Evolutionary conservation across 1,140 invertebrate genomes (phyloP), one percentile per base, ranked within the genome.

Genomic region (Drosophila asahinai): DNA sequence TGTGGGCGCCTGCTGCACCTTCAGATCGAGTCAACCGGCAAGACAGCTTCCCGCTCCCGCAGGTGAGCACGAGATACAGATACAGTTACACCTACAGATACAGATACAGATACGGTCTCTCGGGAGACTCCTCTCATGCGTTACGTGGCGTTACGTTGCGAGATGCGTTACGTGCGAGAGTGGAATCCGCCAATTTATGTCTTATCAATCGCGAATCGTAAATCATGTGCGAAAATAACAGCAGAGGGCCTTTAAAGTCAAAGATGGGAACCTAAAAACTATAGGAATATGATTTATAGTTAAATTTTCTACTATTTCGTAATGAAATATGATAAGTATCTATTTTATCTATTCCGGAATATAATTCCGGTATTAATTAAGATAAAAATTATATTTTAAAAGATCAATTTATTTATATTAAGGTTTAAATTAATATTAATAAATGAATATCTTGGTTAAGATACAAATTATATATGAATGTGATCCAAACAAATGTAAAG

Each of bases 131-230:
- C 11, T 43, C 11, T 11, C 9, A 0, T n/a, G 9, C 27, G n/a
- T 36, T 54, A 58, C 57, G 5, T 8, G 11, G 6, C 33, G 4
- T 22, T 55, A 38, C 54, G 54, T 57, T 4, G 51, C 11, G 17
- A 19, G 6, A 19, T 36, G 54, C 54, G 12, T 59, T 59, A 30
- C 55, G 55, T 9, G 11, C 45, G 11, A 6, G 47, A 25, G 25
- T 22, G 62, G 40, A 43, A 38, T 15, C 58, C 12, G 17, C 27
- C 54, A 25, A 3, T 17, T 64, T 11, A 40, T 51, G 36, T 19
- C 61, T 66, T 68, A 68, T 68, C 47, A 68, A 25, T 30, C 12
- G 27, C 15, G 11, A 66, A 63, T 47, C 42, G n/a, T 47, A 27
- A 62, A 47, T 63, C 64, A 63, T 27, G 5, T 48, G 14, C 19